These are phyloP conservation scores for Mastomys natalensis DNA, from an alignment of 2,113 vertebrate species.

Conservation along the genomic window DNA sequence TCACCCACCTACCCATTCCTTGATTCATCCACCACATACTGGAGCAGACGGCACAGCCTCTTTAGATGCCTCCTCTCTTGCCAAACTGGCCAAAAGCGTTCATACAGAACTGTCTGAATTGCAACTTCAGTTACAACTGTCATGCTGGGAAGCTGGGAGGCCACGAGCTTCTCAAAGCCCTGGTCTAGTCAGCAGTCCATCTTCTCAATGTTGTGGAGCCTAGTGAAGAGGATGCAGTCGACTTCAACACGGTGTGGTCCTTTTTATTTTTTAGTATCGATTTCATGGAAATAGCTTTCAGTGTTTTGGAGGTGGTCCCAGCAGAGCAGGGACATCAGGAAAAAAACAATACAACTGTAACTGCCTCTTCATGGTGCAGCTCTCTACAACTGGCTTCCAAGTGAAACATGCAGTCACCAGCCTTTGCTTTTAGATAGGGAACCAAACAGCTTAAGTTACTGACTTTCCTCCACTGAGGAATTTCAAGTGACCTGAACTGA, in stretches of 20 bases:
- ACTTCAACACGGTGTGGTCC: neutral
- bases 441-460: neutral
- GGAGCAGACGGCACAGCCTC: neutral
- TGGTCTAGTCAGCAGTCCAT: neutral
- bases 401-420: neutral
- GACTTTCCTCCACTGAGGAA: neutral
- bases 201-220: neutral
- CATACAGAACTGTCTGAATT: neutral
- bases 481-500: neutral
- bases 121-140: neutral
- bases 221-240: neutral
- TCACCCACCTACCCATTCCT: accelerated
- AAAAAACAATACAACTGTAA: neutral
- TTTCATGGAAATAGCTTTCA: slow-evolving; percentile 34
- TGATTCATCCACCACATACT: neutral
- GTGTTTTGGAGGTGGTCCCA: neutral
- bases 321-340: neutral
- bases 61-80: neutral
- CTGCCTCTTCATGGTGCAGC: neutral
- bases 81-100: neutral
- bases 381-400: neutral
- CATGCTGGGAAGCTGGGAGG: neutral
- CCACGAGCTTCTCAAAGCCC: accelerated
- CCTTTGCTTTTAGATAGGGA: slow-evolving; percentile 16
- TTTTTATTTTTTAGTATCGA: slow-evolving; percentile 32